Conservation (phyloP, 2,113 vertebrate species). For the Ancistrus triradiatus region DNA sequence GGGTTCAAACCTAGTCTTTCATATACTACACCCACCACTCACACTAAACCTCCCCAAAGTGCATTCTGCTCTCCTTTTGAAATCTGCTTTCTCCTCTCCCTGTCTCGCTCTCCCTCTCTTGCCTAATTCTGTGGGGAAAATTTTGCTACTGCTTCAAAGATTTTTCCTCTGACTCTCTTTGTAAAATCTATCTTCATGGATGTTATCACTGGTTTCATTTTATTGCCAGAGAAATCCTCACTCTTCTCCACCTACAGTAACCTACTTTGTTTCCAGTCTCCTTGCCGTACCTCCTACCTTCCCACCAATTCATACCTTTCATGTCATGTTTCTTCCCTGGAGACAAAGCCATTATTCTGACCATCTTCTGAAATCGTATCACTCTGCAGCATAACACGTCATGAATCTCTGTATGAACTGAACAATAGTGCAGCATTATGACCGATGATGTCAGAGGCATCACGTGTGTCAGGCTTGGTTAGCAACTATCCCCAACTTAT, state of each 20-base stretch:
- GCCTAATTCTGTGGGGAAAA: background rate
- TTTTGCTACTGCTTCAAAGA: background rate
- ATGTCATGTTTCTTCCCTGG: conserved; percentile 5
- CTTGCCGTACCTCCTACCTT: background rate
- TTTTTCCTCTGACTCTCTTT: background rate
- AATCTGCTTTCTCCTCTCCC: background rate
- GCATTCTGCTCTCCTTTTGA: background rate
- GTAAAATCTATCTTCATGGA: conserved; percentile 9
- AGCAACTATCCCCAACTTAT: background rate
- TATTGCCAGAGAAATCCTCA: background rate
- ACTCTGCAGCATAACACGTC: too few species aligned
- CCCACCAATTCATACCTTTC: too few species aligned
- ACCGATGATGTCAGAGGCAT: too few species aligned
- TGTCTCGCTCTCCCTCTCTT: background rate
- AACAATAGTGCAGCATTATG: too few species aligned
- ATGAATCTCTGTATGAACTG: too few species aligned
- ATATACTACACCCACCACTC: conserved; percentile 15
- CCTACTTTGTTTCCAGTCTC: conserved; percentile 11
- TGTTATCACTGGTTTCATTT: background rate
- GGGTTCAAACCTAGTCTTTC: background rate
- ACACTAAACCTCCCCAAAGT: conserved; percentile 15
- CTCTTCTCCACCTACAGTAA: conserved; percentile 12
- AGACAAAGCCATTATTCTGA: too few species aligned
- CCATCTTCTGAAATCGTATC: too few species aligned
- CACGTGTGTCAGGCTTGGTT: background rate